Evolutionary conservation across 1,140 invertebrate species (phyloP), one percentile per base, ranked within the genome.

Genomic region (Micrasema longulum): DNA sequence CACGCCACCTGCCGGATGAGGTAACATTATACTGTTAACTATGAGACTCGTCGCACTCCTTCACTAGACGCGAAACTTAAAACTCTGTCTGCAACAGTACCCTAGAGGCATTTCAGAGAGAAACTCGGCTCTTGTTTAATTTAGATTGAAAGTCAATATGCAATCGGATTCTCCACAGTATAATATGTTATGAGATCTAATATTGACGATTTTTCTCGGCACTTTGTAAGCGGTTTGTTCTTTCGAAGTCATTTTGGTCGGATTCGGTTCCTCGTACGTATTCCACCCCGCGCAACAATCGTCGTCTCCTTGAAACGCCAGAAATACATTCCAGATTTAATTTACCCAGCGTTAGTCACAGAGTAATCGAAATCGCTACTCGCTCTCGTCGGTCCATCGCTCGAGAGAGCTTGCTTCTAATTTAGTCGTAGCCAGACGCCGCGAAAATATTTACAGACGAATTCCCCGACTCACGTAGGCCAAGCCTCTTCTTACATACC

Each of bases 1-100:
- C 55, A 1, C 22, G 22, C 48, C 72, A 74, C 72, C 72, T 74
- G 72, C 72, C 72, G 72, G 67, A 74, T 74, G 72, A 74, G 67
- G 72, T 57, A 69, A 74, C 62, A 52, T 16, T 22, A 47, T 66
- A 64, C 50, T 68, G 47, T 66, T 43, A 18, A 16, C 36, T 35
- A 31, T 38, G 35, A 41, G 31, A n/a, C 18, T 62, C 12, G 10
- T 41, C 57, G 14, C 10, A 43, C 57, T 35, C 57, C 26, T 31
- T 31, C 26, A 31, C 26, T 31, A 31, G 26, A 31, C 3, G 7
- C 26, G 26, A 31, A 31, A 31, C 26, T 31, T 7, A 31, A 31
- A 31, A 31, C 26, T 4, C 2, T 31, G 7, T 31, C 26, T 31
- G 7, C 26, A 4, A 7, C 26, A 31, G 26, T 31, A 31, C 26